Conservation (phyloP, 2,113 vertebrate genomes). For the Regulus satrapa region DNA sequence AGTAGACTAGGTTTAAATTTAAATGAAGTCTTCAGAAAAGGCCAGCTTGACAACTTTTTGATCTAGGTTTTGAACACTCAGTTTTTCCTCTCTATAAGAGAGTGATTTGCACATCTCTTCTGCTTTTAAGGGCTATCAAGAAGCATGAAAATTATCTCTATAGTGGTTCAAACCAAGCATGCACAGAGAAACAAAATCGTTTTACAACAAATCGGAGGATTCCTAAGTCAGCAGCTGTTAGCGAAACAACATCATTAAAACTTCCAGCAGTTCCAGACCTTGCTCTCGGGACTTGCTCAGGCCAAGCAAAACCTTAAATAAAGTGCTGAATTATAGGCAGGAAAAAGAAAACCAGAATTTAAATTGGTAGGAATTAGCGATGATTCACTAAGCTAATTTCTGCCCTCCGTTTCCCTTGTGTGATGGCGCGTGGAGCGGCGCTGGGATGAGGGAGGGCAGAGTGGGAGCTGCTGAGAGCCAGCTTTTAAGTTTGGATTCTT, state of each 20-base stretch:
- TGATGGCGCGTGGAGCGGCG: rapidly evolving
- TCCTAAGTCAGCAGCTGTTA: neutral
- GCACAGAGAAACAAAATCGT: neutral
- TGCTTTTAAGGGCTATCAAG: neutral
- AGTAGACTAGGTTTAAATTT: neutral
- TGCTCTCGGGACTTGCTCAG: neutral
- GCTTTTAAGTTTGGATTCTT: neutral
- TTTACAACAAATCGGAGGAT: neutral
- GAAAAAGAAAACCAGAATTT: conserved; percentile 5
- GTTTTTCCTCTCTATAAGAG: neutral
- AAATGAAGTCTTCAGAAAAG: neutral
- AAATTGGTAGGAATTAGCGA: conserved; percentile 9
- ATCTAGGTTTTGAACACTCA: neutral
- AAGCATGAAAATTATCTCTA: neutral
- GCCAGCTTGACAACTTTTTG: neutral
- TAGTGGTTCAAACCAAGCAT: neutral
- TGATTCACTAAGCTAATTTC: conserved; percentile 44
- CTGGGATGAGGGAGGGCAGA: neutral
- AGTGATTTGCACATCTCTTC: neutral
- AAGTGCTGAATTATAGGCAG: conserved; percentile 20
- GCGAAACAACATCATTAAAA: neutral
- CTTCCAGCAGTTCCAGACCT: neutral
- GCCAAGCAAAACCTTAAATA: conserved; percentile 23
- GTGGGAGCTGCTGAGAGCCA: neutral
- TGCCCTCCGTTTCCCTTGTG: neutral